Conservation (phyloP, 2,113 vertebrate species). For the Isurus oxyrinchus region DNA sequence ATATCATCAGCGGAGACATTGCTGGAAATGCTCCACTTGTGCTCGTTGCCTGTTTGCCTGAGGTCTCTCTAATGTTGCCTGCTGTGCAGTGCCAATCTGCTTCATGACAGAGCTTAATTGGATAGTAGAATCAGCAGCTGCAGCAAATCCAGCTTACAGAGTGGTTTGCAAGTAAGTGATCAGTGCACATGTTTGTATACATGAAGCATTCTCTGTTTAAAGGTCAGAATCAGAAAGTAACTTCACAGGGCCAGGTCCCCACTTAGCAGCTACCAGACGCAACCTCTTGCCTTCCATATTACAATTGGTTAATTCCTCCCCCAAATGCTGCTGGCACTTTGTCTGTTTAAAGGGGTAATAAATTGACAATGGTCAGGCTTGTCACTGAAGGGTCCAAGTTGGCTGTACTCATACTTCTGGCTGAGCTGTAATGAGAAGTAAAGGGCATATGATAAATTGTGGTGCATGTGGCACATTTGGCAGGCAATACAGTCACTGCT, state of each 20-base stretch:
- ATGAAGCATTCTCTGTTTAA: neutral
- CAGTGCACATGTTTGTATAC: neutral
- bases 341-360: neutral
- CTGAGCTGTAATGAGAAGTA: neutral
- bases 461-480: neutral
- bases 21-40: neutral
- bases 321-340: too few relatives aligned
- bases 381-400: neutral
- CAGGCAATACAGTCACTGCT: neutral
- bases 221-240: neutral
- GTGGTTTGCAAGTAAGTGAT: neutral
- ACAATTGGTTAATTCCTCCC: neutral
- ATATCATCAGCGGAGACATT: neutral
- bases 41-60: neutral
- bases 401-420: neutral
- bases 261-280: neutral
- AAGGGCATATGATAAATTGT: neutral
- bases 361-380: neutral
- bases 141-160: neutral
- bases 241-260: too few relatives aligned
- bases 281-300: neutral
- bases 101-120: slow-evolving; percentile 19
- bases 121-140: neutral
- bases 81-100: neutral
- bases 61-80: neutral